Evolutionary conservation across 2,113 vertebrate species (phyloP), one percentile per base, ranked within the genome.

Genomic region (Xerus inauris): DNA sequence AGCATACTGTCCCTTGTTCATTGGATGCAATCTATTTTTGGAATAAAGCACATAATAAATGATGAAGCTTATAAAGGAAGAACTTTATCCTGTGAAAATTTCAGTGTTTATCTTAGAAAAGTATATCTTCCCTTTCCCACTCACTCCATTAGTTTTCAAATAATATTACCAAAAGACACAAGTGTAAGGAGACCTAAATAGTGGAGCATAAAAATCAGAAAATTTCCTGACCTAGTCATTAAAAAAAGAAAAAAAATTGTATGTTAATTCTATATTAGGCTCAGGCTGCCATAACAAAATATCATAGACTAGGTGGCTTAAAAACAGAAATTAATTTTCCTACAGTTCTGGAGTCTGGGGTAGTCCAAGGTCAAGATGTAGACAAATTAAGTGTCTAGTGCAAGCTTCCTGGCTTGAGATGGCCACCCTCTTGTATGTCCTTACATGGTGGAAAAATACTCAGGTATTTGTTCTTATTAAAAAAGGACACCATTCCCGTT

Each of bases 101-200:
- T 92, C 45, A 80, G 38, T 72, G 87, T 83, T 73, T 59, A 85
- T 88, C 72, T 64, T 84, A 64, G 1, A 88, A 35, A 80, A 92
- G 1, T 54, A 3, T 51, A 84, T 85, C 13, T 24, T 54, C 2
- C 4, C 11, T 82, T 51, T 16, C 17, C 12, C 1, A 20, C 64
- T 82, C 26, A 73, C 84, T 38, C 75, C 57, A 79, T 28, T 11
- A 24, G 5, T 20, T 89, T 86, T 83, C 87, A 87, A 59, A 71
- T 81, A 59, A 62, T 91, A 11, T n/a, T 40, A 51, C 84, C 17
- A 89, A 8, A 8, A 59, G 49, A 17, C 22, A 35, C 57, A 71
- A 81, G 28, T 28, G 30, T 28, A 76, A 28, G 1, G 80, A 86
- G 7, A 57, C 9, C 54, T 82, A 16, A 82, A 80, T 49, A 79